phyloP scores from a whole-genome alignment of 2,797 vertebrate genomes.

The Phalloptychus januarius region DNA sequence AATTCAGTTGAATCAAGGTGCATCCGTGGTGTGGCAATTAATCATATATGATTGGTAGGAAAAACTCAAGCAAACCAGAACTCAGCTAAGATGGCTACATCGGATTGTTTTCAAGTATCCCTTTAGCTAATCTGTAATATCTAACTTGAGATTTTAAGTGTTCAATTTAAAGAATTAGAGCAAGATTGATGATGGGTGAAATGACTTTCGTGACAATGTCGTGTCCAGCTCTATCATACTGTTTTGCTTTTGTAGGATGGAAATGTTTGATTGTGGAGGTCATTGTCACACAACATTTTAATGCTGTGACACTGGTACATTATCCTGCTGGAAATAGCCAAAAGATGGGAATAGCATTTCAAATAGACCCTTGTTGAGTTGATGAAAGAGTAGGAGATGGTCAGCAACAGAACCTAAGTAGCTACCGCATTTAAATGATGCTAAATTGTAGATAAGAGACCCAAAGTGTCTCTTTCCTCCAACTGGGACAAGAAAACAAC shows the following conservation, averaged over 20 bases:
- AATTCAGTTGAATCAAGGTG: constrained; percentile 5
- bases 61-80: constrained; percentile 5
- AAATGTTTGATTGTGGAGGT: not conserved
- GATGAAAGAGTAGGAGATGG: not conserved
- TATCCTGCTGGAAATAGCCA: constrained; percentile 56
- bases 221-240: not conserved
- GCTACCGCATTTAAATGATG: not conserved
- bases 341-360: constrained; percentile 20
- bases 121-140: not conserved
- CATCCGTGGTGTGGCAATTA: constrained; percentile 10
- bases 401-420: not conserved
- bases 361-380: not conserved
- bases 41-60: not conserved
- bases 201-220: not conserved
- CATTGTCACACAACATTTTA: not conserved
- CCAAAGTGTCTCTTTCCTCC: not conserved
- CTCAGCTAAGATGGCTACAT: not conserved
- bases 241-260: not conserved
- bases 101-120: not conserved
- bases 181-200: not conserved
- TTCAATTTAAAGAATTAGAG: not conserved
- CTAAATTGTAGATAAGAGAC: not conserved
- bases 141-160: not conserved
- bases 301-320: constrained; percentile 11
- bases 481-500: not conserved